These are phyloP conservation scores for Hyperoplus immaculatus DNA, from an alignment of 2,797 vertebrate genomes.

Conservation along the genomic window DNA sequence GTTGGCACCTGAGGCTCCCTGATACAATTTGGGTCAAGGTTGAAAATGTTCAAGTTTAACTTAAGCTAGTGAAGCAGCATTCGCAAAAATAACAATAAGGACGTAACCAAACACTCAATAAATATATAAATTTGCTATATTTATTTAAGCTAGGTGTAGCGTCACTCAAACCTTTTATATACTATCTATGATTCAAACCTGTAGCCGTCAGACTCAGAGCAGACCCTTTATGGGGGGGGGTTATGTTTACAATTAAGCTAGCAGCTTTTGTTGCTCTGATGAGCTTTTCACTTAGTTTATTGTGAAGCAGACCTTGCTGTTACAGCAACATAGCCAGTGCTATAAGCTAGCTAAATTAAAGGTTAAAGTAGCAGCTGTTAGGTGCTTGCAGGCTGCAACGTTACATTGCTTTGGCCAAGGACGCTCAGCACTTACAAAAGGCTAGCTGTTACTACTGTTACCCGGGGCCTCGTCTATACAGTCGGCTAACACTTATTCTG, in stretches of 20 bases:
- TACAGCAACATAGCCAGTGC: not conserved
- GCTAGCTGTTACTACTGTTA: slow-evolving; percentile 24
- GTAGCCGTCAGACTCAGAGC: no score
- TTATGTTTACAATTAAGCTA: not conserved
- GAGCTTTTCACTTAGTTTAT: not conserved
- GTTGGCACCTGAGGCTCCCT: not conserved
- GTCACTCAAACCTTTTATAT: no score
- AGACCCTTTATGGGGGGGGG: no score
- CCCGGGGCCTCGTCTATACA: slow-evolving; percentile 25
- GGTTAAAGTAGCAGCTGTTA: not conserved
- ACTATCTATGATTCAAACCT: not conserved
- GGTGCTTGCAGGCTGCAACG: not conserved
- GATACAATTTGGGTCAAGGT: not conserved
- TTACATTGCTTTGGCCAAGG: slow-evolving; percentile 41
- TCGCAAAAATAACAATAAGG: not conserved
- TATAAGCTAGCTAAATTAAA: not conserved
- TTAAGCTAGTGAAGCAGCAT: not conserved
- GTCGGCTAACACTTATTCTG: not conserved
- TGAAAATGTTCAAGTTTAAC: not conserved
- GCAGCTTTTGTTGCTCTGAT: not conserved
- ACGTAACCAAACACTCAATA: not conserved
- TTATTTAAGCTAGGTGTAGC: not conserved
- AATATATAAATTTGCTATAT: not conserved
- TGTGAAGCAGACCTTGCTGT: not conserved
- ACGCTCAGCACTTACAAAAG: slow-evolving; percentile 6